Conservation (phyloP, 2,797 vertebrate genomes). For the Cuculus canorus region DNA sequence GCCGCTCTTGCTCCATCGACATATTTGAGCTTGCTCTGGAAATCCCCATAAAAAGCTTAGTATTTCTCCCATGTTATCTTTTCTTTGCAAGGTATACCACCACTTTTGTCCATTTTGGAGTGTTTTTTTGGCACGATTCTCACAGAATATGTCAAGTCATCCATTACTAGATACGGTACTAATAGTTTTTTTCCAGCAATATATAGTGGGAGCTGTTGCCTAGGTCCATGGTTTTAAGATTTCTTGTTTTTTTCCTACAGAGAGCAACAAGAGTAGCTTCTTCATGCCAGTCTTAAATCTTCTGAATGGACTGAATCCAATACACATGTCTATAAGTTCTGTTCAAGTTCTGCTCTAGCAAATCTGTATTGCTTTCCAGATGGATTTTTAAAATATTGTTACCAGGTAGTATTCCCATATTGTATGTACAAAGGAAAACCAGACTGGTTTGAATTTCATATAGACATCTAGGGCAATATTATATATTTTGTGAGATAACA, state of each 20-base stretch:
- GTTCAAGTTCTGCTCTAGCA: background rate
- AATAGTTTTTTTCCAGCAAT: background rate
- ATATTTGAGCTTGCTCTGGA: too few relatives aligned
- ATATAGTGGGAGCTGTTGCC: background rate
- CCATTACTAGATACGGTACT: background rate
- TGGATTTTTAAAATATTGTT: conserved; percentile 36
- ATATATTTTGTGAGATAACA: background rate
- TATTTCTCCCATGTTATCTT: background rate
- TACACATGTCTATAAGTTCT: background rate
- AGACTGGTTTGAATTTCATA: conserved; percentile 30
- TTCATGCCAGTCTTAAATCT: conserved; percentile 30
- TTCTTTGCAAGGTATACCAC: background rate
- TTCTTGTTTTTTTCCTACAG: background rate
- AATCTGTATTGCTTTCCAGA: conserved; percentile 29
- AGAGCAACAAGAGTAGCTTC: background rate
- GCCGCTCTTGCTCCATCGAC: too few relatives aligned
- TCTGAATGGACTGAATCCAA: background rate
- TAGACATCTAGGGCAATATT: background rate
- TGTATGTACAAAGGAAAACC: background rate
- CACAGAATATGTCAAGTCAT: background rate
- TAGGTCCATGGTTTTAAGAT: background rate
- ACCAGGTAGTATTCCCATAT: background rate
- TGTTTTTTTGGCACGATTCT: background rate
- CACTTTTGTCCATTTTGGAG: background rate
- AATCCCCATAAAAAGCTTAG: background rate